Conservation (phyloP, 2,797 vertebrate genomes). For the Tympanoctomys barrerae region DNA sequence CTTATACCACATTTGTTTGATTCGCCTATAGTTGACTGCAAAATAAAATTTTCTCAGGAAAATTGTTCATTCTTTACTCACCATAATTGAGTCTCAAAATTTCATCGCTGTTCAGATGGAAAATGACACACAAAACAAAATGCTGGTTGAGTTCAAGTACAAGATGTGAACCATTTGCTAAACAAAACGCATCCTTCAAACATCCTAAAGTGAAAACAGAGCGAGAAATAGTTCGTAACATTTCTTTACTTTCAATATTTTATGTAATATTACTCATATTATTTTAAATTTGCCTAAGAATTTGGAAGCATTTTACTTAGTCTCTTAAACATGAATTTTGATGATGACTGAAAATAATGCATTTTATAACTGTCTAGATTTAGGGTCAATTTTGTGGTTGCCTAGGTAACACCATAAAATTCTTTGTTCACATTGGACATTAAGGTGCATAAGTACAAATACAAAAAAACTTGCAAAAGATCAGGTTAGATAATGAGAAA, state of each 20-base stretch:
- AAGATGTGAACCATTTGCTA: conserved; percentile 46
- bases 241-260: not conserved
- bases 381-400: not conserved
- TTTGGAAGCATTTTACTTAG: not conserved
- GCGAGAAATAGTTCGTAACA: not conserved
- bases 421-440: not conserved
- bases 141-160: not conserved
- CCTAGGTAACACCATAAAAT: not conserved
- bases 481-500: not conserved
- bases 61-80: conserved; percentile 57
- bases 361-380: not conserved
- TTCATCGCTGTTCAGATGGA: conserved; percentile 19
- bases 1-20: not conserved
- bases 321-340: not conserved
- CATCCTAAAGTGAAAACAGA: conserved; percentile 34
- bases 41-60: conserved; percentile 8
- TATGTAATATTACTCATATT: no score
- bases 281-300: not conserved
- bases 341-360: not conserved
- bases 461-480: not conserved
- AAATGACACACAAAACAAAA: conserved; percentile 53
- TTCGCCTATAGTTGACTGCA: not conserved
- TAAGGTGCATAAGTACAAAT: not conserved
- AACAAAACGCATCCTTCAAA: conserved; percentile 38
- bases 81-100: conserved; percentile 62